Percentiles rank a stretch among this genome's conserved stretches.
Evolutionary conservation across 2,113 vertebrate species (phyloP).

Genomic region (Phyllopteryx taeniolatus): DNA sequence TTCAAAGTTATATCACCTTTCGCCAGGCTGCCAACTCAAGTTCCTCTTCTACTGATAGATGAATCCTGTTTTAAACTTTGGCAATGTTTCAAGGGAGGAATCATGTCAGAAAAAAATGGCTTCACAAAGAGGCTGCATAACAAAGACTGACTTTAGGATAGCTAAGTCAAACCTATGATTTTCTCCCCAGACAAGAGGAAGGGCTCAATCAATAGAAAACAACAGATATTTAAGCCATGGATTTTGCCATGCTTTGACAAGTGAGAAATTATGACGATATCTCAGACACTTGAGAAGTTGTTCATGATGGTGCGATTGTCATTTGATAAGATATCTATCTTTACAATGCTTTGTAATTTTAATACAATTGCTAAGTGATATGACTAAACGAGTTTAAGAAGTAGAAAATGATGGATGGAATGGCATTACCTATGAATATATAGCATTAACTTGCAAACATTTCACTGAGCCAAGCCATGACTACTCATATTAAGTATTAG

Average conservation of each 20-base stretch:
- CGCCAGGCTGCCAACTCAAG: constrained; percentile 23
- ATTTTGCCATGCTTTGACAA: constrained; percentile 37
- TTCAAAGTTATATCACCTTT: constrained; percentile 40
- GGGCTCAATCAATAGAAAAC: constrained; percentile 29
- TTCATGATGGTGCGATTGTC: constrained; percentile 23
- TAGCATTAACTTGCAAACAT: background rate
- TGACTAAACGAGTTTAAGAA: background rate
- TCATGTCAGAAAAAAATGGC: background rate
- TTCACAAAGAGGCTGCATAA: constrained; percentile 4
- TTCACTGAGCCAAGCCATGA: background rate
- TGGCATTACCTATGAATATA: background rate
- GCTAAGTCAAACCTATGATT: constrained; percentile 15
- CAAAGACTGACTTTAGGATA: constrained; percentile 7
- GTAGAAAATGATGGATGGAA: background rate
- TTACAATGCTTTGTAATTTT: background rate
- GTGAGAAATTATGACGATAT: constrained; percentile 20
- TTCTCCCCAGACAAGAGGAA: constrained; percentile 23
- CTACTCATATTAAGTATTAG: constrained; percentile 2
- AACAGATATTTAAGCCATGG: constrained; percentile 21
- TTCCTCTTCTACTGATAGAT: constrained; percentile 13
- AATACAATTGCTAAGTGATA: background rate
- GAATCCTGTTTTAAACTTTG: constrained; percentile 15
- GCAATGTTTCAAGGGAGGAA: background rate
- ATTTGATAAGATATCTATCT: constrained; percentile 13
- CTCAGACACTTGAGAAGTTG: constrained; percentile 8